A percentile compares a stretch with the other conserved stretches of the same genome.
phyloP scores from a whole-genome alignment of 2,888 invertebrate species.

The Chymomyza procnemis region DNA sequence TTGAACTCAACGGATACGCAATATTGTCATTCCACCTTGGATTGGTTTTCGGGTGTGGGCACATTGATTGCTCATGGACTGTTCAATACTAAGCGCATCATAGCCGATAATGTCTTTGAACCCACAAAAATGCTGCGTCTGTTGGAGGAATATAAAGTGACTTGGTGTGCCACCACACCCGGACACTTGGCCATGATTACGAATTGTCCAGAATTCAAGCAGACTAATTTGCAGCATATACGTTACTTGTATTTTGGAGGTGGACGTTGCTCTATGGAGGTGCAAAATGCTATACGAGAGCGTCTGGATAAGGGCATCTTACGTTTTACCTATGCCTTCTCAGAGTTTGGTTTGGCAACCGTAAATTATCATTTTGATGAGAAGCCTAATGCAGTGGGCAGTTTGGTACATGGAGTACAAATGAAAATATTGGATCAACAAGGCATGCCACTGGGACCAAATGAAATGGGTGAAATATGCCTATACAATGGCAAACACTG shows the following conservation, averaged over 20 bases:
- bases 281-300: conserved; percentile 31
- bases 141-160: conserved; percentile 41
- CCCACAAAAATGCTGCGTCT: conserved; percentile 30
- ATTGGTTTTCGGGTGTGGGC: conserved; percentile 27
- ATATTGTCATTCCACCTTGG: conserved; percentile 12
- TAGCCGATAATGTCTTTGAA: conserved; percentile 28
- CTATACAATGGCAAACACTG: conserved; percentile 41
- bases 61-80: conserved; percentile 20
- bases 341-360: conserved; percentile 40
- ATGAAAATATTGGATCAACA: conserved; percentile 61
- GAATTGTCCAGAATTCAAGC: conserved; percentile 8
- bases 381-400: conserved; percentile 54
- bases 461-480: conserved; percentile 63
- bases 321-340: conserved; percentile 42
- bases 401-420: conserved; percentile 30
- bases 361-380: conserved; percentile 29
- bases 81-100: conserved; percentile 31
- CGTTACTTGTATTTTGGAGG: conserved; percentile 32
- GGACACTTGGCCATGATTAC: conserved; percentile 24
- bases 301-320: conserved; percentile 37
- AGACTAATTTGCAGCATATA: conserved; percentile 9
- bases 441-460: conserved; percentile 40
- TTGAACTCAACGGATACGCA: neutral
- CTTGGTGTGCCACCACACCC: conserved; percentile 31
- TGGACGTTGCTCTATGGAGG: conserved; percentile 27